Evolutionary conservation across 2,797 vertebrate species (phyloP), one percentile per base, ranked within the genome.

Genomic region (Mormyrops attenuatus): DNA sequence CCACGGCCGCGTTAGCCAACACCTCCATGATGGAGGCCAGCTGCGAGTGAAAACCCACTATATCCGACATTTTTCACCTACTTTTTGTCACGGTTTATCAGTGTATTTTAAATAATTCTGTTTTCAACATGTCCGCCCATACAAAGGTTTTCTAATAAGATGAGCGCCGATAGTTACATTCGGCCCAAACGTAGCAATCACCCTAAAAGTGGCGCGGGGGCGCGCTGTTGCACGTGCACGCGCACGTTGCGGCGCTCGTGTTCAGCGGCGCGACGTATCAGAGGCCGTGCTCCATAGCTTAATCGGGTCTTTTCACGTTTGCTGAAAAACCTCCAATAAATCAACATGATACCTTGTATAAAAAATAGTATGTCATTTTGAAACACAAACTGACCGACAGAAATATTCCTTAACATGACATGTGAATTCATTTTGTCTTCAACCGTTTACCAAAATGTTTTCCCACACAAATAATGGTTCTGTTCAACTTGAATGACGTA

Each of bases 11-110:
- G 57, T 90, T 90, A 5, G 90, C 88, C 60, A 90, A 49, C 53
- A 90, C 90, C 88, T 90, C 90, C 90, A 90, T 90, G 73, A 90
- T 89, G 73, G 90, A 85, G 47, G 90, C 88, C 20, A 90, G 60
- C 82, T 89, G 90, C 5, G 90, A 89, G 26, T 88, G 88, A 87
- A 90, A 90, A 44, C 85, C 89, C 11, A 88, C 38, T 38, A 69
- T 63, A n/a, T 89, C 85, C 52, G 89, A 73, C 89, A 89, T 87
- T 47, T 60, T 88, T 57, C 30, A 8, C 9, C 41, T 69, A 5
- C 38, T 15, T 15, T 26, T 15, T 17, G 26, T 87, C 86, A 15
- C 38, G 11, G 41, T 88, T 30, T 13, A 41, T 44, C 57, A 22
- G 22, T 11, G 41, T 47, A 22, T 85, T 85, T 53, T 53, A 50